Base-by-base conservation (phyloP, 2,888 invertebrate species). In the Polydrusus cervinus region DNA sequence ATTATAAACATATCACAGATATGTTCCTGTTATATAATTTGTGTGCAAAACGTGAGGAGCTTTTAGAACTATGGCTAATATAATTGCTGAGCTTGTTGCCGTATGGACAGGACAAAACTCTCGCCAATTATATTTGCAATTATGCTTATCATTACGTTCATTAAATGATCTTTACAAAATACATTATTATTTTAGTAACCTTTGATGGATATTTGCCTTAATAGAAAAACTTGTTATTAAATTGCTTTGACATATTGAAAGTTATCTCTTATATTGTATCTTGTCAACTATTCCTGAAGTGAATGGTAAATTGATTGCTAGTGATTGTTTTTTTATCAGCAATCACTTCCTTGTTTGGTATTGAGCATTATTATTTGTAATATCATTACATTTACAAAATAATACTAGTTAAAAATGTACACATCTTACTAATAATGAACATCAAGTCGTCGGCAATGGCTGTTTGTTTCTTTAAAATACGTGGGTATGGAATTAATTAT, bases 71-170 rank as follows among this genome's bases (percentile, higher is more conserved):
- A 60, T 18, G 16, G 16, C 38, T 18, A 3, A 38, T 38, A 60
- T 60, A 60, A 60, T 60, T 16, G 57, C 18, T 60, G 14, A 57
- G 34, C 20, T n/a, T 13, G n/a, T 57, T 60, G 34, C 38, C 16
- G 3, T 38, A 40, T 60, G 16, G 38, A 11, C 30, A 11, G 16
- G 0, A 30, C 38, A 38, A 9, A 60, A 10, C 34, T 14, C 9
- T 60, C 38, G 11, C 18, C 57, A 60, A 60, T 60, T 60, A 60
- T 40, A 18, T 60, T 60, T 14, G 16, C 38, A 38, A 38, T 38
- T 57, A 57, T 57, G 34, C 57, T 57, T 57, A 38, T 57, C 57
- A 14, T 57, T 34, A 34, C 57, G 34, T 57, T 34, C 34, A 34
- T 34, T 34, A 38, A 30, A 60, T 38, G 6, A 60, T 60, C 38